Base-by-base conservation (phyloP, 2,888 invertebrate species). In the Cheilosia urbana region DNA sequence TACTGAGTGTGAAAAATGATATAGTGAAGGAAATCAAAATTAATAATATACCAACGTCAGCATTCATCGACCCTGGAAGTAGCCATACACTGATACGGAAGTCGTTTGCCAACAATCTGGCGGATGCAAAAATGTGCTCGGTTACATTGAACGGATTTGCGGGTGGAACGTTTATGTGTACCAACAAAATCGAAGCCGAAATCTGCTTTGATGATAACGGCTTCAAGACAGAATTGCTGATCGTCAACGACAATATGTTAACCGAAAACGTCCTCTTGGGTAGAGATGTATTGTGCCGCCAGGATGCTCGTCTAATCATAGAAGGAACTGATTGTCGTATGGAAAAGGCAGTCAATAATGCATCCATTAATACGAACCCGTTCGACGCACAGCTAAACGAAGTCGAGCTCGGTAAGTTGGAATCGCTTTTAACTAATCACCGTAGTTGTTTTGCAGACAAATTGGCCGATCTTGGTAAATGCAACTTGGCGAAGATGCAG, bases 401-500 rank as follows among this genome's bases (percentile, higher is more conserved):
- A 24, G 11, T 37, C n/a, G 34, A 65, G 13, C 17, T 19, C 15
- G 47, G 30, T 47, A 47, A 37, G n/a, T 42, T 60, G 15, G 13
- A 72, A 21, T 21, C 27, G 40, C 2, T 53, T 42, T 60, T 53
- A 17, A 19, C 47, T 34, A 37, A 72, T 5, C 42, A 82, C 19
- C 69, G 30, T 24, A 17, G 34, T 15, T 27, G 45, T 45, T 77
- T 77, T 49, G 45, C 72, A n/a, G 57, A 60, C 34, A 55, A 55
- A 4, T 40, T 55, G 2, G 3, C 34, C 4, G 62, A 77, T 11
- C 40, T 72, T 1, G 84, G 79, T 19, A 87, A 73, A 24, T 84
- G 84, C 30, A 66, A 27, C 37, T n/a, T 77, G 7, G 45, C 69
- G 0, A 87, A 81, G 57, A 85, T 87, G 85, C 42, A 85, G 15